Evolutionary conservation across 2,888 invertebrate genomes (phyloP), one percentile per base, ranked within the genome.

Genomic region (Eupithecia centaureata): DNA sequence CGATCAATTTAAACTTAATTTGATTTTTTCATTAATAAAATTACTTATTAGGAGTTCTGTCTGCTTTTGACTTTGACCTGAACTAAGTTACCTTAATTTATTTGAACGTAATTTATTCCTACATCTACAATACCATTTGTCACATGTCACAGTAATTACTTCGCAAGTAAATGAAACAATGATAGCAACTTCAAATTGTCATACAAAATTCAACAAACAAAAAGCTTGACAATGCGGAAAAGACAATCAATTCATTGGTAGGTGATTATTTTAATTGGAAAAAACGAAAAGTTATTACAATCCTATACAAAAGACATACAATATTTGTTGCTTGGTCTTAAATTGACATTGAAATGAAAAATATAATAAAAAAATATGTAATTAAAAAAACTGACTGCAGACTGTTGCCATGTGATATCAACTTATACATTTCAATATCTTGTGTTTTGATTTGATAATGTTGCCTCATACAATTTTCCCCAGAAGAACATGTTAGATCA

Each of bases 121-220:
- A 78, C 82, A 82, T 83, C 80, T 54, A 73, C 77, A 68, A 32
- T 63, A 65, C 83, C 84, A 82, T 57, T 61, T 68, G 68, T 84
- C 84, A 82, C 76, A 84, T 86, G 82, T 85, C 82, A 57, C 75
- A 73, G 66, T 79, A 80, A 86, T 86, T 86, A 84, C 82, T 85
- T 84, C 81, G 82, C 82, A 81, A 73, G 77, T 81, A 78, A 77
- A 79, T 71, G 75, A 77, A 78, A 79, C 79, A 47, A 47, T 47
- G 10, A 22, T 22, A 22, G 22, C 22, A 47, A 22, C 22, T 22
- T 47, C 0, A 22, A 47, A 47, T 47, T 47, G 47, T 47, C 18
- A 22, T 47, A 47, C 47, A 47, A 22, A 18, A 8, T 38, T 18
- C 42, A 10, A 8, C 18, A 18, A 42, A 18, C 22, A 47, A 47